phyloP scores from a whole-genome alignment of 1,140 invertebrate species.

The Rhynchophorus ferrugineus region DNA sequence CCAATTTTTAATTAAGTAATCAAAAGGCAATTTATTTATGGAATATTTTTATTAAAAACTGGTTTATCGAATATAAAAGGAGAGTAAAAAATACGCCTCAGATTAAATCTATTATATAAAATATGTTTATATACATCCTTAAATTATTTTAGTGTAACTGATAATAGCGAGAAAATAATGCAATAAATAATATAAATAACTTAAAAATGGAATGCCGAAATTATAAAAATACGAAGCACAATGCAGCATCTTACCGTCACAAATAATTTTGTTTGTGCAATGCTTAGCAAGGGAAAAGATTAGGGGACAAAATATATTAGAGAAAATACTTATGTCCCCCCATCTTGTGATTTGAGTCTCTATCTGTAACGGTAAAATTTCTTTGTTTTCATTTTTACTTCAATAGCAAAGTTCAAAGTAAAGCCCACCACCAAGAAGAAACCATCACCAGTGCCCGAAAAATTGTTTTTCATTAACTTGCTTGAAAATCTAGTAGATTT shows the following conservation, averaged over 20 bases:
- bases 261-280: slow-evolving; percentile 22
- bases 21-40: too few relatives aligned
- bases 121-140: neutral
- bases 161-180: neutral
- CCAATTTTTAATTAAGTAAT: too few relatives aligned
- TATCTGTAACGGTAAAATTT: slow-evolving; percentile 30
- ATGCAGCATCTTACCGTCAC: slow-evolving; percentile 27
- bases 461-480: slow-evolving; percentile 6
- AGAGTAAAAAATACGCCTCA: too few relatives aligned
- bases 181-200: slow-evolving; percentile 27
- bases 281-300: slow-evolving; percentile 8
- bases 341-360: too few relatives aligned
- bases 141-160: neutral
- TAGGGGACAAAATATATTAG: too few relatives aligned
- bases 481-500: neutral
- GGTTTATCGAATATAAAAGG: too few relatives aligned
- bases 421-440: slow-evolving; percentile 23
- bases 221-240: neutral
- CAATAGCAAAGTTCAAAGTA: slow-evolving; percentile 15
- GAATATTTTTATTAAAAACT: too few relatives aligned
- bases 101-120: neutral
- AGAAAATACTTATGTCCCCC: too few relatives aligned
- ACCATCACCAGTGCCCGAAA: slow-evolving; percentile 27
- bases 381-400: neutral
- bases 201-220: slow-evolving; percentile 12